Base-by-base conservation (phyloP, 2,113 vertebrate species). In the Laterallus jamaicensis region DNA sequence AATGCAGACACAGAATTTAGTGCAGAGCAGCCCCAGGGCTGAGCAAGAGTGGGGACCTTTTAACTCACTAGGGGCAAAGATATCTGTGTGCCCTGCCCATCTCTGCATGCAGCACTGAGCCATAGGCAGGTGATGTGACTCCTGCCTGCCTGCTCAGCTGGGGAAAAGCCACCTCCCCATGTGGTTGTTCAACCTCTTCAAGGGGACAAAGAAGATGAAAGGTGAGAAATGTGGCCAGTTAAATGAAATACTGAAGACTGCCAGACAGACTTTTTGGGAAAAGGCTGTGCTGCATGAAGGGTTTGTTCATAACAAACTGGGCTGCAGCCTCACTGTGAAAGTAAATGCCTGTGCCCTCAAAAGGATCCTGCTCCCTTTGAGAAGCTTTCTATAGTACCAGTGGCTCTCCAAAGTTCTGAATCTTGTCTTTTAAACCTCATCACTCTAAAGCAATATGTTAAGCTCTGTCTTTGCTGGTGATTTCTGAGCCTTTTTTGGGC, bases 61-160 rank as follows among this genome's bases (percentile, higher is more conserved):
- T 6, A 54, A 16, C 55, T 20, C 8, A 5, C 9, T 4, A 5
- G 22, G 26, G 39, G 3, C 37, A 15, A 66, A 42, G 37, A 7
- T 3, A 20, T 12, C 26, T 18, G 1, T 13, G 10, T 60, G 19
- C 12, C 31, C 31, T 69, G 58, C n/a, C 16, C 71, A 11, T 1
- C 15, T 18, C 39, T 83, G 11, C 2, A 0, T 68, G 42, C 25
- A 12, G 52, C 40, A 32, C 59, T 1, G 0, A 42, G 26, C 50
- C 0, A 0, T 26, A 40, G 55, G 7, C 29, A 35, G 40, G 39
- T 35, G 25, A 22, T 32, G 47, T 15, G n/a, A 58, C 47, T n/a
- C 59, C 29, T 77, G 0, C 40, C 22, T 32, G 0, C 44, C 22
- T 32, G 40, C 60, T 82, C 54, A 29, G 25, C 63, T 73, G 1